A percentile compares a stretch with the other conserved stretches of the same genome.
Evolutionary conservation across 2,797 vertebrate genomes (phyloP).

Genomic region (Muscicapa comitata): DNA sequence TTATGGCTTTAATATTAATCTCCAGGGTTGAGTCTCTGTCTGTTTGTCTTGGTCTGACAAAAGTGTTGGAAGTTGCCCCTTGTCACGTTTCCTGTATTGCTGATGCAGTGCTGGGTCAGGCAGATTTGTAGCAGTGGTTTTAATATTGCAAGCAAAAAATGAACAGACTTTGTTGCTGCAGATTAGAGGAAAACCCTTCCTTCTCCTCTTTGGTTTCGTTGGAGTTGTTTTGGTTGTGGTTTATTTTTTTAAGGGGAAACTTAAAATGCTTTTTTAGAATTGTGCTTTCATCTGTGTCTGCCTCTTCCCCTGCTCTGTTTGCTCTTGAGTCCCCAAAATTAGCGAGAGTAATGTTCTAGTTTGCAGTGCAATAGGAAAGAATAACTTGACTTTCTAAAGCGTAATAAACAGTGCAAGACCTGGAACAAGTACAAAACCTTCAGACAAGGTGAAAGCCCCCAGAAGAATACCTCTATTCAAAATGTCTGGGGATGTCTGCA

Average conservation of each 20-base stretch:
- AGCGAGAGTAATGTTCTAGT: conserved; percentile 27
- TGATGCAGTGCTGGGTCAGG: background rate
- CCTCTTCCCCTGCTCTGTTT: conserved; percentile 27
- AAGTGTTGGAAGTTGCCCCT: background rate
- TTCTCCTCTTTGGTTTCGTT: background rate
- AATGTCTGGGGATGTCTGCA: conserved; percentile 56
- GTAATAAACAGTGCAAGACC: conserved; percentile 46
- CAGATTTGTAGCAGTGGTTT: background rate
- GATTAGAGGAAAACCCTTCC: background rate
- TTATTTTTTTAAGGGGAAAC: background rate
- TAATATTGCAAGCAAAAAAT: background rate
- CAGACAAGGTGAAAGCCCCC: conserved; percentile 62
- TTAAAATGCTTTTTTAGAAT: background rate
- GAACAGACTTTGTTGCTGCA: background rate
- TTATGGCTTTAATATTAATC: background rate
- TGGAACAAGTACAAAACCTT: conserved; percentile 56
- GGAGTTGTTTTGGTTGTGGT: background rate
- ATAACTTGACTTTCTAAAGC: conserved; percentile 56
- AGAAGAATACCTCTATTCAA: conserved; percentile 67
- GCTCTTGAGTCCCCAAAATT: conserved; percentile 32
- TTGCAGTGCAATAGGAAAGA: conserved; percentile 55
- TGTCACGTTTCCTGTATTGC: background rate
- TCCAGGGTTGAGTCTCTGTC: background rate
- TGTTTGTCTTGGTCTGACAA: background rate
- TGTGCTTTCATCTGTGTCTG: conserved; percentile 31